Evolutionary conservation across 2,113 vertebrate genomes (phyloP).

Genomic region (Sander lucioperca): DNA sequence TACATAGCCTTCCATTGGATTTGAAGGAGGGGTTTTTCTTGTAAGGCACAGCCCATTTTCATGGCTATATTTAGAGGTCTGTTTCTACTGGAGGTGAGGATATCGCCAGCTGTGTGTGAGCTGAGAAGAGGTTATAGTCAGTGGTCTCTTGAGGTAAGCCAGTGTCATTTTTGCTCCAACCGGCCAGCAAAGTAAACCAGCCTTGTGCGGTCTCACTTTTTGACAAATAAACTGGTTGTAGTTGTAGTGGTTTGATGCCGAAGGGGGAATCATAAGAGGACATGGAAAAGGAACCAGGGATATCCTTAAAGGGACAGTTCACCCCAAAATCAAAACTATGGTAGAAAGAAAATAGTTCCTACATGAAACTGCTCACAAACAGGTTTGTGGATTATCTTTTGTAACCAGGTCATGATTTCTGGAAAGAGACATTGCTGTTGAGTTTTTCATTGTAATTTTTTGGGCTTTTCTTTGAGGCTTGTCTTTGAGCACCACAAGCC

Average conservation of each 20-base stretch:
- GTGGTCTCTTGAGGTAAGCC: conserved; percentile 56
- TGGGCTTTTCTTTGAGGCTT: too few relatives aligned
- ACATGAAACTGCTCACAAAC: too few relatives aligned
- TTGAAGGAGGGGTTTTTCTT: conserved; percentile 29
- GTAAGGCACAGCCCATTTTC: conserved; percentile 59
- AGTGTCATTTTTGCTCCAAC: conserved; percentile 35
- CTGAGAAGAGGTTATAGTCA: conserved; percentile 56
- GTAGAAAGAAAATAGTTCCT: too few relatives aligned
- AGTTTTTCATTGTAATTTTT: too few relatives aligned
- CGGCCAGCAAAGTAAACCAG: conserved; percentile 35
- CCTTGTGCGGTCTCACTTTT: conserved; percentile 24
- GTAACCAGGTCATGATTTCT: too few relatives aligned
- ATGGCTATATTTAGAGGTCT: conserved; percentile 72
- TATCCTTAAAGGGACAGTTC: background rate
- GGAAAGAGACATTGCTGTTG: too few relatives aligned
- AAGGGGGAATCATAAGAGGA: conserved; percentile 4
- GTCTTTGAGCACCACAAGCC: too few relatives aligned
- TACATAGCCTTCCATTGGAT: background rate
- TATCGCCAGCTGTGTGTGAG: conserved; percentile 64
- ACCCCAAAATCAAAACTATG: too few relatives aligned
- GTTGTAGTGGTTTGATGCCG: background rate
- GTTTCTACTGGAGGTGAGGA: conserved; percentile 70
- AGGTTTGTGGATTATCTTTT: too few relatives aligned
- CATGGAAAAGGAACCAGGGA: background rate
- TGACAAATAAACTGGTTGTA: conserved; percentile 23